phyloP scores from a whole-genome alignment of 2,888 invertebrate species.

The Tenthredo livida region DNA sequence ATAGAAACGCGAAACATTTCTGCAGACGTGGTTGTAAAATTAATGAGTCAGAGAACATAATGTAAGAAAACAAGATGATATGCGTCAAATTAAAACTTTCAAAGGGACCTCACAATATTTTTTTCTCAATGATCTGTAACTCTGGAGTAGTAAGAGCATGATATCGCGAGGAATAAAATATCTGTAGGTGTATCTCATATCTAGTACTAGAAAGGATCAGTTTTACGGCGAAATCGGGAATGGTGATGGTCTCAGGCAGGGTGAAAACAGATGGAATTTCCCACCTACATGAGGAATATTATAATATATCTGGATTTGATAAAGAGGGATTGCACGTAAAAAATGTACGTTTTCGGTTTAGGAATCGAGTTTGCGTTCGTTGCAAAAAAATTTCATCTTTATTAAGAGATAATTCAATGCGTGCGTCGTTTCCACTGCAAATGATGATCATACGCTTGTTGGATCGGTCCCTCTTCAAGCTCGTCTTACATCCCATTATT shows the following conservation, averaged over 20 bases:
- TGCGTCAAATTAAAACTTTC: not conserved
- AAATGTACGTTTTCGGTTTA: not conserved
- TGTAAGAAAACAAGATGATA: too few relatives aligned
- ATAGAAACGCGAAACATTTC: not conserved
- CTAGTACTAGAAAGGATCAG: not conserved
- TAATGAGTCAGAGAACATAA: too few relatives aligned
- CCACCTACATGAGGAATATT: not conserved
- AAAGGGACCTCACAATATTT: not conserved
- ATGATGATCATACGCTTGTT: not conserved
- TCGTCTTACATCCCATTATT: conserved; percentile 2
- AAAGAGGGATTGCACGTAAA: not conserved
- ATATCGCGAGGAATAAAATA: not conserved
- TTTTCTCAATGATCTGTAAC: not conserved
- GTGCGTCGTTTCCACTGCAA: not conserved
- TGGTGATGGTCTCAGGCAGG: not conserved
- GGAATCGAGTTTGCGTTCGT: not conserved
- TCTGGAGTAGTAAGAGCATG: too few relatives aligned
- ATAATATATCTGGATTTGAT: not conserved
- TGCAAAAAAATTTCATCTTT: not conserved
- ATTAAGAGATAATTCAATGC: not conserved
- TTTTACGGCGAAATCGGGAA: not conserved
- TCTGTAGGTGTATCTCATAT: not conserved
- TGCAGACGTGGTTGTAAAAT: not conserved
- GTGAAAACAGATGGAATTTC: not conserved
- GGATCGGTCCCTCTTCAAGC: not conserved